Percentiles rank a stretch among this genome's conserved stretches.
Conservation (phyloP, 2,113 vertebrate species). For the Ahaetulla prasina region DNA sequence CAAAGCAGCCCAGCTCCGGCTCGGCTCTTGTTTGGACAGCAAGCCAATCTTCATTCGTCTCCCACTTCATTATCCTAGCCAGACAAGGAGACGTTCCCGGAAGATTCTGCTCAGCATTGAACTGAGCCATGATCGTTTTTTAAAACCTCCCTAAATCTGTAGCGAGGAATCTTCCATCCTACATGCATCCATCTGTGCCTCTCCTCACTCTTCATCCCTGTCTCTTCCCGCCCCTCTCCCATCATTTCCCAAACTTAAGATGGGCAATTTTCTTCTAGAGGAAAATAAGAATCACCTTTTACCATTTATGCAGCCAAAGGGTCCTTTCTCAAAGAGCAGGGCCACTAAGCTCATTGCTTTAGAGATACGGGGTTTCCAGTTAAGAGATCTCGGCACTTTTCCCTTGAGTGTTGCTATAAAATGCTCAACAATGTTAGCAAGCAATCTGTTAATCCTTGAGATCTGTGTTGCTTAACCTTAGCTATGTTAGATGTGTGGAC, state of each 20-base stretch:
- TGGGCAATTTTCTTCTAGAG: background rate
- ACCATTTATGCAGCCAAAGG: background rate
- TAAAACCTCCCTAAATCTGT: background rate
- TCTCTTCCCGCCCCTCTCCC: background rate
- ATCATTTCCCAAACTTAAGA: background rate
- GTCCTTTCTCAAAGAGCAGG: background rate
- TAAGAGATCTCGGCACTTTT: background rate
- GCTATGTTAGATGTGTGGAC: background rate
- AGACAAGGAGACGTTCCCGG: background rate
- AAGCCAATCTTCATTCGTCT: conserved; percentile 37
- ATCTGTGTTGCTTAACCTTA: background rate
- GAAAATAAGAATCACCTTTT: background rate
- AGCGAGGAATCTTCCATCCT: background rate
- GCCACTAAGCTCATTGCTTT: background rate
- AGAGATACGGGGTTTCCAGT: background rate
- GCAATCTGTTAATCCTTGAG: background rate
- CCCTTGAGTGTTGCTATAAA: background rate
- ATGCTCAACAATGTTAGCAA: background rate
- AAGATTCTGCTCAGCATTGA: conserved; percentile 22
- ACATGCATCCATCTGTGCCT: background rate
- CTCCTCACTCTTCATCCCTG: background rate
- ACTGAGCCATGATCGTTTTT: background rate
- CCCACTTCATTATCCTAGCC: conserved; percentile 38
- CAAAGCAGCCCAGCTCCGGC: conserved; percentile 41
- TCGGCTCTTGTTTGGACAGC: conserved; percentile 54